Evolutionary conservation across 2,797 vertebrate genomes (phyloP).

Genomic region (Acropternis orthonyx): DNA sequence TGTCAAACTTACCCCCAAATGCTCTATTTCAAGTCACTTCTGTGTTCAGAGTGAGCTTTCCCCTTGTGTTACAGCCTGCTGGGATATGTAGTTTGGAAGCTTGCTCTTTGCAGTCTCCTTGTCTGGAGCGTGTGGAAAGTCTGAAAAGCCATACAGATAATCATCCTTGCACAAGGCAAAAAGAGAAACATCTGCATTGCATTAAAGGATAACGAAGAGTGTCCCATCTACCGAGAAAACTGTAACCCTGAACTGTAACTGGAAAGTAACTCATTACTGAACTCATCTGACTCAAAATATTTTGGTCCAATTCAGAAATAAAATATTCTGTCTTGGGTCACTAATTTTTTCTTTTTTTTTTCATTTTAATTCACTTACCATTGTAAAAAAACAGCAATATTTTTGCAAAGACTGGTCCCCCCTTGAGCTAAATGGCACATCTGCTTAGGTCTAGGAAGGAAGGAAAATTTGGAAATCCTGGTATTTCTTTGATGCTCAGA

Average conservation of each 20-base stretch:
- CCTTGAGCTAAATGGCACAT: background rate
- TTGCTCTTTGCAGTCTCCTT: background rate
- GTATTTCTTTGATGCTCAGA: background rate
- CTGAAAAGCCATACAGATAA: background rate
- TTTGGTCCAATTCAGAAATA: background rate
- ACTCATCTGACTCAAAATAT: conserved; percentile 5
- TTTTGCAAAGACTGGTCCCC: background rate
- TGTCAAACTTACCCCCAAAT: conserved; percentile 7
- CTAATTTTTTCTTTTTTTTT: background rate
- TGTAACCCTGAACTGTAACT: conserved; percentile 1
- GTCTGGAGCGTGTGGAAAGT: background rate
- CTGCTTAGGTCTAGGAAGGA: background rate
- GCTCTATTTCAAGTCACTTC: background rate
- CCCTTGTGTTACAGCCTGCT: conserved; percentile 4
- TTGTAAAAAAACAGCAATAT: background rate
- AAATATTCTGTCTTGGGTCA: background rate
- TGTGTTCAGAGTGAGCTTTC: background rate
- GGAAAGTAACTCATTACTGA: conserved; percentile 20
- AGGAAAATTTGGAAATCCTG: background rate
- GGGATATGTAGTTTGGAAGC: conserved; percentile 37
- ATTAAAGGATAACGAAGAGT: conserved; percentile 23
- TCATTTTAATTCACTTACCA: background rate
- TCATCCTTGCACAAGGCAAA: background rate
- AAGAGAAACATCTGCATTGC: conserved; percentile 25
- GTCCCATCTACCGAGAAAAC: conserved; percentile 35